Percentiles rank a stretch among this genome's conserved stretches.
phyloP scores from a whole-genome alignment of 2,888 invertebrate species.

The Bhutanitis thaidina region DNA sequence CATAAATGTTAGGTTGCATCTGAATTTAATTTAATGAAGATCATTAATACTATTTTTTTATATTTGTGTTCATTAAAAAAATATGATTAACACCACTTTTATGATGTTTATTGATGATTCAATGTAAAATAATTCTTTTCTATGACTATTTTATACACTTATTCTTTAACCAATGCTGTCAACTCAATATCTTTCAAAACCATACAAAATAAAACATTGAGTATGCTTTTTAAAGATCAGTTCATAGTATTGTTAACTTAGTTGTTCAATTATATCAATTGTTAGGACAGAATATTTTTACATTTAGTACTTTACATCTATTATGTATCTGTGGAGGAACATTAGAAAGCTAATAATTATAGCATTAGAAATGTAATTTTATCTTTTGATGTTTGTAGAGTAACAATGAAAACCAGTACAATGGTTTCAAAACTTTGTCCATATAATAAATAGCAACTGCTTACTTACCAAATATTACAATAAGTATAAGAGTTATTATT shows the following conservation, averaged over 20 bases:
- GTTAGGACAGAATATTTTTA: not conserved
- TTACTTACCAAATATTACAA: not conserved
- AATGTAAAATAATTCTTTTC: not conserved
- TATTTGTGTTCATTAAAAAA: not conserved
- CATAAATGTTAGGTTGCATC: no score
- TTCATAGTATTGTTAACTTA: not conserved
- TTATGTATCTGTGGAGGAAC: constrained; percentile 3
- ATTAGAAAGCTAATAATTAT: not conserved
- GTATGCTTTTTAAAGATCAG: not conserved
- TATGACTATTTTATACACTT: not conserved
- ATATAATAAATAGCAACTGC: not conserved
- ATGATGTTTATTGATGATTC: not conserved
- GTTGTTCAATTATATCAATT: not conserved
- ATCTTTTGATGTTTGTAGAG: not conserved
- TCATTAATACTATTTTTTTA: not conserved
- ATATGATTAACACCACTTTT: not conserved
- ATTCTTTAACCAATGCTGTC: not conserved
- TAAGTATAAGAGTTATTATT: not conserved
- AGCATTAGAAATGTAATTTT: not conserved
- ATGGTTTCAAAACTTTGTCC: no score
- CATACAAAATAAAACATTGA: no score
- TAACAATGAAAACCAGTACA: no score
- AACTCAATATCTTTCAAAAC: not conserved
- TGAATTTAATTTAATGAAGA: not conserved
- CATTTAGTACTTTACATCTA: not conserved